Evolutionary conservation across 2,113 vertebrate species (phyloP).

Genomic region (Catagonus wagneri): DNA sequence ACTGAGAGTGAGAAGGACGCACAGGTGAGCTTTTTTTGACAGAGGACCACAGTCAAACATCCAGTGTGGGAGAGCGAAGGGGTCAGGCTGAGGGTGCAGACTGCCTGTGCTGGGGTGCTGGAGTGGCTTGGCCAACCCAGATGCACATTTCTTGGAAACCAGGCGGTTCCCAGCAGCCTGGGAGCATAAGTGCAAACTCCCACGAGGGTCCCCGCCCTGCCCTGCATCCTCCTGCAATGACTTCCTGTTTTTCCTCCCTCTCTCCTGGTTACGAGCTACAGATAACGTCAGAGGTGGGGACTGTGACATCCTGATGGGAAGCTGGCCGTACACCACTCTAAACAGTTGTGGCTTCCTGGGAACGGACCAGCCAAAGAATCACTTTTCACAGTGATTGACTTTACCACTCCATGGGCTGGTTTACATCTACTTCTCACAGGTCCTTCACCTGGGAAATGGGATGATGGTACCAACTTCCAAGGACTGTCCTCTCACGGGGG

Average conservation of each 20-base stretch:
- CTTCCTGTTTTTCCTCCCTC: background rate
- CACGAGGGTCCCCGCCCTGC: background rate
- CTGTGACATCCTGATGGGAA: accelerated
- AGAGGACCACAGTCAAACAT: background rate
- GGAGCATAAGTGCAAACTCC: background rate
- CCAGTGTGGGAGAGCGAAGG: background rate
- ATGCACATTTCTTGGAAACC: background rate
- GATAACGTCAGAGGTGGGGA: background rate
- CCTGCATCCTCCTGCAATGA: background rate
- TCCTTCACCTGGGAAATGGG: background rate
- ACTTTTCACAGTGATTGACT: background rate
- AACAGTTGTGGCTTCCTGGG: background rate
- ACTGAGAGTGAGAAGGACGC: background rate
- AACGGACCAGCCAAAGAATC: background rate
- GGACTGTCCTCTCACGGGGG: background rate
- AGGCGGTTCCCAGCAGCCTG: background rate
- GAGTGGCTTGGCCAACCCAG: background rate
- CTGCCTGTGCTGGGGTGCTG: background rate
- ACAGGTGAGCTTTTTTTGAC: background rate
- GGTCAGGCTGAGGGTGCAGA: background rate
- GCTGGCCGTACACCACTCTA: background rate
- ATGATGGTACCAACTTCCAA: background rate
- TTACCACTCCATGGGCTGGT: background rate
- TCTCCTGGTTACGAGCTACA: background rate
- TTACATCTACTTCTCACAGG: background rate